phyloP scores from a whole-genome alignment of 2,888 invertebrate species.

The Agapetus fuscipes region DNA sequence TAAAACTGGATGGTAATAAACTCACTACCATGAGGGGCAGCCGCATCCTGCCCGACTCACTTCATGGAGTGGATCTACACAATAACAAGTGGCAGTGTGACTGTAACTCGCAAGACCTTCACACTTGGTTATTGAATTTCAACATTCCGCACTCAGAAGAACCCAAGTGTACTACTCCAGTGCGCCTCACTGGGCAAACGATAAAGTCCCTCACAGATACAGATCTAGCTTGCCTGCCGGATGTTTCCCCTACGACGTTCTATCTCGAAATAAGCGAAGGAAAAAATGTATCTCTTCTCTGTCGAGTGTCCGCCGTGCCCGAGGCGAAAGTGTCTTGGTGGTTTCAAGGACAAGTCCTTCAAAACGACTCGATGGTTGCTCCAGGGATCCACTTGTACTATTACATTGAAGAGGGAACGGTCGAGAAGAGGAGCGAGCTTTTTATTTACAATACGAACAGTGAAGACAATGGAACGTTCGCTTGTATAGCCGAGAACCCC shows the following conservation, averaged over 20 bases:
- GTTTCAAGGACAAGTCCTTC: conserved; percentile 71
- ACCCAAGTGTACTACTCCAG: conserved; percentile 65
- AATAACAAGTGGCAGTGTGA: conserved; percentile 87
- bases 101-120: conserved; percentile 68
- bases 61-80: conserved; percentile 73
- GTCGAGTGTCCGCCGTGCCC: conserved; percentile 71
- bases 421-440: conserved; percentile 68
- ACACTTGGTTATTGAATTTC: conserved; percentile 67
- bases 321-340: conserved; percentile 76
- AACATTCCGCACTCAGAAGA: conserved; percentile 70
- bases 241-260: conserved; percentile 64
- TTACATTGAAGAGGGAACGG: conserved; percentile 61
- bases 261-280: conserved; percentile 71
- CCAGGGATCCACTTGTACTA: conserved; percentile 59
- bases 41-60: conserved; percentile 62
- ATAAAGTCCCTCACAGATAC: conserved; percentile 57
- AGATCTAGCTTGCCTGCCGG: conserved; percentile 75
- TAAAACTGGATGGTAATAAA: conserved; percentile 73
- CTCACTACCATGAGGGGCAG: conserved; percentile 62
- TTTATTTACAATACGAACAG: conserved; percentile 67
- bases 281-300: conserved; percentile 70
- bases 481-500: conserved; percentile 76
- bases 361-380: conserved; percentile 62
- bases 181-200: conserved; percentile 53
- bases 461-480: conserved; percentile 78